Evolutionary conservation across 2,113 vertebrate genomes (phyloP).

Genomic region (Corvus hawaiiensis): DNA sequence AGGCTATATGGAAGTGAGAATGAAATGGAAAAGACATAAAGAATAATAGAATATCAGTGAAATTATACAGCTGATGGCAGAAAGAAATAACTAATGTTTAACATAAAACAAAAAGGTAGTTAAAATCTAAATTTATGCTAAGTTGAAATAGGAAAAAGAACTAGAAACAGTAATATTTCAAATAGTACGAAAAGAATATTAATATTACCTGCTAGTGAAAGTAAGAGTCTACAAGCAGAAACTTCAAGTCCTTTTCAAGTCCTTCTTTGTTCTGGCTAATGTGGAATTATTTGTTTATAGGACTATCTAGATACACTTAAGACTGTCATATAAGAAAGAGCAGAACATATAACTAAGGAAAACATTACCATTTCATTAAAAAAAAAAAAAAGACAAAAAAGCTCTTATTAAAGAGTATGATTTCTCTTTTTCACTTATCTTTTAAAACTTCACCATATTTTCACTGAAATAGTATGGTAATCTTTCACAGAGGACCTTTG

Average conservation of each 20-base stretch:
- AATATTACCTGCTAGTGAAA: neutral
- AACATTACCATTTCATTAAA: neutral
- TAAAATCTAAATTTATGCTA: neutral
- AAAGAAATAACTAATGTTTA: neutral
- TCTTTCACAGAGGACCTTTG: neutral
- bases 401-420: neutral
- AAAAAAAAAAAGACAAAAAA: neutral
- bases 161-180: neutral
- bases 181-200: neutral
- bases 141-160: neutral
- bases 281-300: neutral
- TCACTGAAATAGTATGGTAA: neutral
- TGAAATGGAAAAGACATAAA: neutral
- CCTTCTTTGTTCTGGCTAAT: neutral
- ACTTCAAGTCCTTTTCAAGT: neutral
- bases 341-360: neutral
- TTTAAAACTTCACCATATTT: neutral
- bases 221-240: neutral
- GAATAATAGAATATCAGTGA: neutral
- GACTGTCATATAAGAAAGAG: neutral
- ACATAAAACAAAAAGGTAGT: neutral
- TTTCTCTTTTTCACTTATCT: neutral
- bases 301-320: neutral
- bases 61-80: neutral
- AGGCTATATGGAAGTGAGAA: neutral